phyloP scores from a whole-genome alignment of 2,113 vertebrate species.

The Centropus unirufus region DNA sequence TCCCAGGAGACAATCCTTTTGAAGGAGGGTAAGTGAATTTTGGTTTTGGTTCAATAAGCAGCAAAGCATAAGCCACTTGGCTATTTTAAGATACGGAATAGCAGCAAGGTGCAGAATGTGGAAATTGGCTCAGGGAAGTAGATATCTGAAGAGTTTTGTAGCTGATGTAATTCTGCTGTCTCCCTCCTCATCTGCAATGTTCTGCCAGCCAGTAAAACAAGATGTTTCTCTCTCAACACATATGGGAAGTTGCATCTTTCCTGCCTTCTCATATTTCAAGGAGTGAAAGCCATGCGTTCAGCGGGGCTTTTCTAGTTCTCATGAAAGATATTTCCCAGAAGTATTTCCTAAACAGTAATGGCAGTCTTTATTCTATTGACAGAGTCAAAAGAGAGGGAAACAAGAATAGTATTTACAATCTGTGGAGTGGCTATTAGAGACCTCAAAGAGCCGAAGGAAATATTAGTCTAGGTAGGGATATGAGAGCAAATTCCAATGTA shows the following conservation, averaged over 20 bases:
- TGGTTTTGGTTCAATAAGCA: not conserved
- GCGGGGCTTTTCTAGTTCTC: not conserved
- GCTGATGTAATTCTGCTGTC: constrained; percentile 63
- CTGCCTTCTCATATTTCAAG: not conserved
- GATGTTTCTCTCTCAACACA: not conserved
- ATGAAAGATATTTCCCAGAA: not conserved
- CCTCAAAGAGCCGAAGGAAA: not conserved
- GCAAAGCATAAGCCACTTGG: not conserved
- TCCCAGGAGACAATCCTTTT: constrained; percentile 91
- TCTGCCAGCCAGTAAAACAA: not conserved
- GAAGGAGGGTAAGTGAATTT: constrained; percentile 87
- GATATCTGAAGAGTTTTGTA: constrained; percentile 26
- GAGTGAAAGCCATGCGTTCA: not conserved
- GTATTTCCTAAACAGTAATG: not conserved
- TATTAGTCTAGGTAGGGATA: not conserved
- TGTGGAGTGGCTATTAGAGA: not conserved
- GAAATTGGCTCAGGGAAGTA: not conserved
- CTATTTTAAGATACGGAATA: not conserved
- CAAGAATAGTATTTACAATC: not conserved
- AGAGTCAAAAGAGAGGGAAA: not conserved
- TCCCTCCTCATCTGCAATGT: not conserved
- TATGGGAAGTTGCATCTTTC: not conserved
- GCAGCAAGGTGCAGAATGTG: not conserved
- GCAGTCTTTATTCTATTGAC: not conserved
- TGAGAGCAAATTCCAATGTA: not conserved